Evolutionary conservation across 2,113 vertebrate species (phyloP), one percentile per base, ranked within the genome.

Genomic region (Chaetodon auriga): DNA sequence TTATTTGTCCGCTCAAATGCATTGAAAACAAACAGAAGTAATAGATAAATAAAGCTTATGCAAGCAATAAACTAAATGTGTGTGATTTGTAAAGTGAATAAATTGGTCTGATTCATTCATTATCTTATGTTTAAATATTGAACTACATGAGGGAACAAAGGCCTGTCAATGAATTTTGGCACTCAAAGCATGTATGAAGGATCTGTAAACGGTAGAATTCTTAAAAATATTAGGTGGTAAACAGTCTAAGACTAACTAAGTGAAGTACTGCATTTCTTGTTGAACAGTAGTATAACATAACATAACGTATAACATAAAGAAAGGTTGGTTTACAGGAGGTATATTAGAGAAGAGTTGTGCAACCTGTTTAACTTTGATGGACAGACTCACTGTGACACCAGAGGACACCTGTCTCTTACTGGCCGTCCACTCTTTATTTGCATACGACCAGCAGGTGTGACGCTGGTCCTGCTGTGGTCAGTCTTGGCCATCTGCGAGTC

Each of bases 391-490:
- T 45, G 41, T 54, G 69, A 87, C 53, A 85, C 38, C 49, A 61
- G 64, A 85, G 23, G n/a, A 82, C 72, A 41, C 60, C 66, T 83
- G 84, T 86, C 55, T 58, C 64, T 84, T 61, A 64, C n/a, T 25
- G 3, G 10, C 21, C 25, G 0, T 25, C 19, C 23, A 61, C 43
- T 35, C 9, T 55, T 62, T 7, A 88, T 93, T 93, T 93, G 89
- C 80, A 13, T 94, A 0, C 0, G 6, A 79, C 80, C 80, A 69
- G 13, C 70, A 78, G 68, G 70, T 80, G 81, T 86, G 76, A 78
- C 60, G 0, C 18, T 61, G 68, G 45, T 38, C 60, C 64, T 6
- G 0, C 30, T 38, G 78, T 4, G 89, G 90, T 83, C 64, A 35
- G 30, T 48, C 43, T 46, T 75, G 54, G 43, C 23, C 68, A n/a